Evolutionary conservation across 2,797 vertebrate genomes (phyloP).

Genomic region (Crossoptilon crossoptilon): DNA sequence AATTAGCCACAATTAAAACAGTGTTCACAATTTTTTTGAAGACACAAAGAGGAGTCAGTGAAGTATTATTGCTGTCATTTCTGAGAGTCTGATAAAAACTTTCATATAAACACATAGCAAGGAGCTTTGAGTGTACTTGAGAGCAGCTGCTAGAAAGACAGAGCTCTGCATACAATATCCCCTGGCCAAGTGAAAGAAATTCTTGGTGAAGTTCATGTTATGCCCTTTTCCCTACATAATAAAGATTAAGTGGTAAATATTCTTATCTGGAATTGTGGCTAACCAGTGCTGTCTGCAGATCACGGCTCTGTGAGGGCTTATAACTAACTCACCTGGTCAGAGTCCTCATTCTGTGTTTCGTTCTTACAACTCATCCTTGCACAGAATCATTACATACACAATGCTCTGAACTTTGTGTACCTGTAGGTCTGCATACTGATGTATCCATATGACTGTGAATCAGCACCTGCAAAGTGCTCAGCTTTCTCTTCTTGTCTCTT

Average conservation of each 20-base stretch:
- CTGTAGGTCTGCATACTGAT: neutral
- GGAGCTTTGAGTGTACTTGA: neutral
- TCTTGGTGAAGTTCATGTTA: neutral
- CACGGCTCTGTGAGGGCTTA: neutral
- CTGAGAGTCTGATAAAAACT: neutral
- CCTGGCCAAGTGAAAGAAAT: neutral
- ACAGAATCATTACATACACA: accelerated
- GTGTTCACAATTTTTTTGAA: neutral
- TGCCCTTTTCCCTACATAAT: neutral
- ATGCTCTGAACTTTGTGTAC: no score
- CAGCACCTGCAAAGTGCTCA: accelerated
- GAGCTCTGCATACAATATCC: neutral
- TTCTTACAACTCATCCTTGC: neutral
- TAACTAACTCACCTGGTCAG: neutral
- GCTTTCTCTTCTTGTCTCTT: neutral
- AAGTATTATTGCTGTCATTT: neutral
- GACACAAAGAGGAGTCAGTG: neutral
- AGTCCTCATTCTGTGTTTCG: neutral
- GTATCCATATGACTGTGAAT: neutral
- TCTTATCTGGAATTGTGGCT: neutral
- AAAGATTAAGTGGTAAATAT: neutral
- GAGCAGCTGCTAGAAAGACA: neutral
- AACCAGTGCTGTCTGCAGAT: neutral
- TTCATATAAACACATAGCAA: neutral
- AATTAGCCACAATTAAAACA: neutral